Evolutionary conservation across 2,888 invertebrate genomes (phyloP).

Genomic region (Boloria selene): DNA sequence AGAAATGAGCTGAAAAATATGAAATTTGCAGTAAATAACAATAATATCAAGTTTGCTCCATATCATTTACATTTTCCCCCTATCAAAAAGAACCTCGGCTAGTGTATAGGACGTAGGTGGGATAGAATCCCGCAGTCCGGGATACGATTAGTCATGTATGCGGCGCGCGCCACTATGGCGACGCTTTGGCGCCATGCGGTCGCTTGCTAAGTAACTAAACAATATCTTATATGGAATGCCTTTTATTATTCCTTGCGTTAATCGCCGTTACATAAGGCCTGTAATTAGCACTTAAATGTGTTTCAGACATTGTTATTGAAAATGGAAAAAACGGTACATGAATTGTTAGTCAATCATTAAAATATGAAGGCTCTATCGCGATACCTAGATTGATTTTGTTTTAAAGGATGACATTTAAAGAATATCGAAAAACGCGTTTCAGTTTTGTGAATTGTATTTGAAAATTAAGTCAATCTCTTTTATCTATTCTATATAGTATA

Average conservation of each 20-base stretch:
- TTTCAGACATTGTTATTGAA: not conserved
- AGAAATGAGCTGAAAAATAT: too few relatives aligned
- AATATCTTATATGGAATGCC: slow-evolving; percentile 46
- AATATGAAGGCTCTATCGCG: too few relatives aligned
- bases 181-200: slow-evolving; percentile 53
- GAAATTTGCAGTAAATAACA: too few relatives aligned
- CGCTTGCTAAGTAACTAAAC: slow-evolving; percentile 45
- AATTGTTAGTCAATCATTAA: not conserved
- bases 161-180: slow-evolving; percentile 51
- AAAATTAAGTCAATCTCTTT: too few relatives aligned
- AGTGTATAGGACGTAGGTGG: slow-evolving; percentile 6
- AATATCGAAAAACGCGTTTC: too few relatives aligned
- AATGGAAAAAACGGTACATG: slow-evolving; percentile 1
- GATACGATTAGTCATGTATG: slow-evolving; percentile 58
- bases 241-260: slow-evolving; percentile 43
- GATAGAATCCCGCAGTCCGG: slow-evolving; percentile 44
- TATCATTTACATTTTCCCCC: too few relatives aligned
- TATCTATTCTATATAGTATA: not conserved
- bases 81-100: not conserved
- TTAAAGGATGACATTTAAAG: too few relatives aligned
- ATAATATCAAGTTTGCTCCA: too few relatives aligned
- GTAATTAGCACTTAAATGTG: slow-evolving; percentile 26
- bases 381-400: too few relatives aligned
- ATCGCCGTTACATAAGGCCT: slow-evolving; percentile 36
- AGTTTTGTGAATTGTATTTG: too few relatives aligned